phyloP scores from a whole-genome alignment of 2,113 vertebrate genomes.

The Nansenia antarctica region DNA sequence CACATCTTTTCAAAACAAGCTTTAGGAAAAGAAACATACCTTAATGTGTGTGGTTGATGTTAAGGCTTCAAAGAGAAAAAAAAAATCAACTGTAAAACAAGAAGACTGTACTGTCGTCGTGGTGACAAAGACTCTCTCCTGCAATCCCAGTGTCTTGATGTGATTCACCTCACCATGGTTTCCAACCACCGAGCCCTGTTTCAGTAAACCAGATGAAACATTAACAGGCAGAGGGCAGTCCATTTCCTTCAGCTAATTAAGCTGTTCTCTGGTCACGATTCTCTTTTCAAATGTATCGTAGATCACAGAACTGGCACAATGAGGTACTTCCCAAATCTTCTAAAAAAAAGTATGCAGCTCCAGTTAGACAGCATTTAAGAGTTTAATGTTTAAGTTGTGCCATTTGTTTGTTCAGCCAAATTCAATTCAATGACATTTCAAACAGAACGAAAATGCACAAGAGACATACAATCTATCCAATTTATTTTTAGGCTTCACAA shows the following conservation, averaged over 20 bases:
- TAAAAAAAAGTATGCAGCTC: background rate
- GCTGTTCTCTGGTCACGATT: constrained; percentile 10
- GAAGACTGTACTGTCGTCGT: background rate
- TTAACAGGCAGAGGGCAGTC: constrained; percentile 69
- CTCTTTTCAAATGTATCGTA: constrained; percentile 2
- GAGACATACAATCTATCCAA: background rate
- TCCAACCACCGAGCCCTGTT: background rate
- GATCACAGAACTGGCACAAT: background rate
- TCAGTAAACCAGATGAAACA: constrained; percentile 59
- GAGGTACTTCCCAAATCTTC: constrained; percentile 1
- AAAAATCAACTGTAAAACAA: background rate
- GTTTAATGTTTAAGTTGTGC: background rate
- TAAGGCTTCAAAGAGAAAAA: background rate
- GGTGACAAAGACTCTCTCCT: background rate
- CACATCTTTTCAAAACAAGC: too few species aligned
- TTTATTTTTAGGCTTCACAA: background rate
- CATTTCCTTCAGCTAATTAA: constrained; percentile 68
- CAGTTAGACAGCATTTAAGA: background rate
- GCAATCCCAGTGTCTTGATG: background rate
- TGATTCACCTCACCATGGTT: background rate
- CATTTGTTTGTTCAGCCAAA: background rate
- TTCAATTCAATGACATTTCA: background rate
- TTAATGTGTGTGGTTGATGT: background rate
- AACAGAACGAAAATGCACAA: background rate
- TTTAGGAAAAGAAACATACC: background rate